These are phyloP conservation scores for Haemorhous mexicanus DNA, from an alignment of 2,113 vertebrate species.

Conservation along the genomic window DNA sequence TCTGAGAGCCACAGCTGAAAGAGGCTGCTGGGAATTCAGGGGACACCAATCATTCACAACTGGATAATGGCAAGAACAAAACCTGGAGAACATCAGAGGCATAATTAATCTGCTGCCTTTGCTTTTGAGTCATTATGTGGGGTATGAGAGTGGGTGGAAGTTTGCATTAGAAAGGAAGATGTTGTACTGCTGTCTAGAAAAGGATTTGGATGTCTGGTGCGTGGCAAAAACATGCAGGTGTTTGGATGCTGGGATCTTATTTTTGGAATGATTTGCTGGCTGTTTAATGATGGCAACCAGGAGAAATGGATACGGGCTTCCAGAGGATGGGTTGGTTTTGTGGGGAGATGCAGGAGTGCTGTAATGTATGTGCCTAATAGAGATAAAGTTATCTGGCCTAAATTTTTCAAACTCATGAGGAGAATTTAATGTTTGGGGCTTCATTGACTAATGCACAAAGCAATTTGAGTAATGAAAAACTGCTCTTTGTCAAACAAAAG, in stretches of 20 bases:
- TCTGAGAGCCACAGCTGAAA: neutral
- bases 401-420: neutral
- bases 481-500: conserved; percentile 4
- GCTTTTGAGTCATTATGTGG: conserved; percentile 19
- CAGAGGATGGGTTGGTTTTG: neutral
- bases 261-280: neutral
- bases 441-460: conserved; percentile 18
- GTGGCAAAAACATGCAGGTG: conserved; percentile 34
- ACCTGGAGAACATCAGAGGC: neutral
- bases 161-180: conserved; percentile 56
- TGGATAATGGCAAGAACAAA: conserved; percentile 23
- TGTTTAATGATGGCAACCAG: neutral
- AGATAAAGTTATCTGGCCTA: neutral
- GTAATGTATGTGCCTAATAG: neutral
- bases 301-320: neutral
- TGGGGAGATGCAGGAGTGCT: neutral
- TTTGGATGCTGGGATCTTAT: neutral
- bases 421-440: neutral
- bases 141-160: neutral
- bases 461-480: neutral
- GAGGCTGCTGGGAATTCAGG: neutral
- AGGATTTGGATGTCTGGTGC: neutral
- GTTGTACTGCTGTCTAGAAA: conserved; percentile 35
- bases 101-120: neutral
- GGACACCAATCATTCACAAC: neutral